These are phyloP conservation scores for Pherbina coryleti DNA, from an alignment of 2,888 invertebrate genomes.

Conservation along the genomic window DNA sequence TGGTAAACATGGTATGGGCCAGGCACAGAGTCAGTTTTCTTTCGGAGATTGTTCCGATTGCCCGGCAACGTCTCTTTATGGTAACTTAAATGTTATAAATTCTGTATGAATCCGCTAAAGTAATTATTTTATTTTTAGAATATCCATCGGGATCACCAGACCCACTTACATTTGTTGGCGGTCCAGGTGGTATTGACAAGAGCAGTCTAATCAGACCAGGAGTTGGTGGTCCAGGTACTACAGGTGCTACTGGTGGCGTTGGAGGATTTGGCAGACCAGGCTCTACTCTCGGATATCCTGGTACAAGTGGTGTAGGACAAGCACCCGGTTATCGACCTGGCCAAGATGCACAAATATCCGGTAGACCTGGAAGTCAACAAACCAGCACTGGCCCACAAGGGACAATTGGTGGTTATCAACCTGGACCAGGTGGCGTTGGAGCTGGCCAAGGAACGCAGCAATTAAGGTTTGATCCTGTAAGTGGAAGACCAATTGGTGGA, in stretches of 20 bases:
- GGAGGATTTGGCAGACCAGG: not conserved
- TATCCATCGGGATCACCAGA: slow-evolving; percentile 56
- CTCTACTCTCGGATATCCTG: not conserved
- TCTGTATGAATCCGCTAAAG: not conserved
- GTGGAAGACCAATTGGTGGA: slow-evolving; percentile 5
- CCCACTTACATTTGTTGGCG: slow-evolving; percentile 51
- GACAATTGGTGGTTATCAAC: slow-evolving; percentile 5
- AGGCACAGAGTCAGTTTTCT: slow-evolving; percentile 87
- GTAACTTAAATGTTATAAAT: slow-evolving; percentile 39
- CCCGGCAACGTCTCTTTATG: slow-evolving; percentile 49
- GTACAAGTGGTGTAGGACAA: not conserved
- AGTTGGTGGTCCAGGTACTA: slow-evolving; percentile 20
- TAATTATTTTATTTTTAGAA: slow-evolving; percentile 41
- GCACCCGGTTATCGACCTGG: not conserved
- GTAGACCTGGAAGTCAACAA: not conserved
- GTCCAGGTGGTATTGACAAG: slow-evolving; percentile 23
- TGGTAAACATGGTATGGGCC: slow-evolving; percentile 87
- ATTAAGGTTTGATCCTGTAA: slow-evolving; percentile 16
- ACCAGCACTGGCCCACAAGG: not conserved
- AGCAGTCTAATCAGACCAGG: not conserved
- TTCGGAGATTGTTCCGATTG: slow-evolving; percentile 69
- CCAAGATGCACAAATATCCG: not conserved
- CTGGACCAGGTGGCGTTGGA: slow-evolving; percentile 22
- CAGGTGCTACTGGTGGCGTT: not conserved
- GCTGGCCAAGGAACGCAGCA: slow-evolving; percentile 30